A percentile compares a stretch with the other conserved stretches of the same genome.
These are phyloP conservation scores for Drosophila parvula DNA, from an alignment of 1,140 invertebrate genomes.

Conservation along the genomic window DNA sequence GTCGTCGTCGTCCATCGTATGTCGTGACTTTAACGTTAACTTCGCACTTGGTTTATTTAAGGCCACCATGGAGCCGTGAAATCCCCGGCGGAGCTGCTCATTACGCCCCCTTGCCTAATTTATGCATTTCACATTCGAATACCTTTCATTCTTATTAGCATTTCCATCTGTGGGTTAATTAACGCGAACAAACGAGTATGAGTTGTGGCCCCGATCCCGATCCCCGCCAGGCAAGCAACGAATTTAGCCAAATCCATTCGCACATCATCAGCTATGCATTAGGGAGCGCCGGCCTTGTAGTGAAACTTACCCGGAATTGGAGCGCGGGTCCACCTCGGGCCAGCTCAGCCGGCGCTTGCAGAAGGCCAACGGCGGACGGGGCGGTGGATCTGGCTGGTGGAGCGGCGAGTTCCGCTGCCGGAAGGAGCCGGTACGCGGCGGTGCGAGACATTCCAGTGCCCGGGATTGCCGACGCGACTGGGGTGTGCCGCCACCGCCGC, in stretches of 20 bases:
- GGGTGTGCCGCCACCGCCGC: conserved; percentile 48
- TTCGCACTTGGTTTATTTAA: conserved; percentile 31
- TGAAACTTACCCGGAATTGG: conserved; percentile 89
- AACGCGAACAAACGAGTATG: conserved; percentile 39
- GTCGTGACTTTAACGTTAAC: conserved; percentile 38
- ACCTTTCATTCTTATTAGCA: conserved; percentile 37
- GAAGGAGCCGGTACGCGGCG: conserved; percentile 86
- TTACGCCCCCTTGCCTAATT: conserved; percentile 48
- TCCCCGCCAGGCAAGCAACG: conserved; percentile 20
- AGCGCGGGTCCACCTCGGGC: conserved; percentile 92
- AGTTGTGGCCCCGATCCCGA: conserved; percentile 2
- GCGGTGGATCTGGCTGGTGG: conserved; percentile 85
- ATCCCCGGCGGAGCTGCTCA: conserved; percentile 32
- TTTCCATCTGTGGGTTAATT: conserved; percentile 59
- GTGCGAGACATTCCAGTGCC: conserved; percentile 86
- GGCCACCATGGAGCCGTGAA: background rate
- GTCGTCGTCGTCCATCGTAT: background rate
- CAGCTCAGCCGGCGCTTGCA: conserved; percentile 90
- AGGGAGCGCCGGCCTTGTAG: background rate
- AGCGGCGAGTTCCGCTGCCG: conserved; percentile 84
- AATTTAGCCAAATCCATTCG: conserved; percentile 68
- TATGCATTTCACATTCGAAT: conserved; percentile 62
- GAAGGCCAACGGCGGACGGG: conserved; percentile 88
- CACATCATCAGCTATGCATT: conserved; percentile 73
- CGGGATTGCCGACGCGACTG: conserved; percentile 85